Percentiles rank a stretch among this genome's conserved stretches.
These are phyloP conservation scores for Thryonomys swinderianus DNA, from an alignment of 2,113 vertebrate species.

Conservation along the genomic window DNA sequence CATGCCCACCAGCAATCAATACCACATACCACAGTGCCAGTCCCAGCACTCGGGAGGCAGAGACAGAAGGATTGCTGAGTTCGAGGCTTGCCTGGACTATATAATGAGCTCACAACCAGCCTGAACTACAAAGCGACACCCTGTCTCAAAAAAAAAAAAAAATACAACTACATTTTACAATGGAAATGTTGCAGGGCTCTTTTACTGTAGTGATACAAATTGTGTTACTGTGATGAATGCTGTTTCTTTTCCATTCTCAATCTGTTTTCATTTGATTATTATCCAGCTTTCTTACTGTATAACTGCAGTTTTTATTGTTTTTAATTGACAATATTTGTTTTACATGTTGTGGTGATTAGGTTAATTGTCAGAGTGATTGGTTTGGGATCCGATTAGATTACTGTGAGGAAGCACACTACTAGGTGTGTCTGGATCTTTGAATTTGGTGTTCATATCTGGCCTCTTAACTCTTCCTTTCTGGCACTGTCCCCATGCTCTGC, in stretches of 20 bases:
- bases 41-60: too few species aligned
- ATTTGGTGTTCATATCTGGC: neutral
- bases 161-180: neutral
- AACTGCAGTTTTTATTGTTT: conserved; percentile 61
- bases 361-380: neutral
- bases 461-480: neutral
- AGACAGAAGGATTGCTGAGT: too few species aligned
- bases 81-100: too few species aligned
- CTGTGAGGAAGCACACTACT: neutral
- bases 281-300: conserved; percentile 35
- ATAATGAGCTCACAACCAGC: too few species aligned
- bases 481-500: neutral
- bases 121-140: too few species aligned
- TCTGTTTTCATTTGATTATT: conserved; percentile 42
- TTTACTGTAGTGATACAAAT: conserved; percentile 8
- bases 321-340: conserved; percentile 45
- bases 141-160: too few species aligned
- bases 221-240: conserved; percentile 2
- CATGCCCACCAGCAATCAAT: too few species aligned
- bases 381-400: neutral
- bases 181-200: conserved; percentile 28
- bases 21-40: too few species aligned
- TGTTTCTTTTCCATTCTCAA: conserved; percentile 45
- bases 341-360: conserved; percentile 27
- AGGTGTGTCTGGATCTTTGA: neutral